Evolutionary conservation across 2,888 invertebrate genomes (phyloP).

Genomic region (Drosophila sordidapex): DNA sequence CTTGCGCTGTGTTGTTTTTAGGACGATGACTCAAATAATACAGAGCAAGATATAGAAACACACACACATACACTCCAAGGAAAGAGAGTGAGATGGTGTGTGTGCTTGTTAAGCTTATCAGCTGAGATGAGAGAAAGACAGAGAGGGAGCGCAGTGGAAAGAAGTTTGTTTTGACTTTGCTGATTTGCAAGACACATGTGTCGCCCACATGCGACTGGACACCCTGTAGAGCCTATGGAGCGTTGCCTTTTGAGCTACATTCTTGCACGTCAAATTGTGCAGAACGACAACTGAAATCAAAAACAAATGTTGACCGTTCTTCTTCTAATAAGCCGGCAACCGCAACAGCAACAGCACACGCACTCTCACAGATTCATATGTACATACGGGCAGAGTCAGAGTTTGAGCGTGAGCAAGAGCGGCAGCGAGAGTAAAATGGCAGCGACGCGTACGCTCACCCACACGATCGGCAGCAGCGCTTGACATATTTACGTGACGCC

Average conservation of each 20-base stretch:
- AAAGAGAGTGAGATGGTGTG: slow-evolving; percentile 4
- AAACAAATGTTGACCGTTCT: slow-evolving; percentile 79
- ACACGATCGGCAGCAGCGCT: slow-evolving; percentile 50
- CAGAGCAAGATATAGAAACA: slow-evolving; percentile 11
- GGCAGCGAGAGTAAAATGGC: slow-evolving; percentile 17
- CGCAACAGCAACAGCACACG: slow-evolving; percentile 27
- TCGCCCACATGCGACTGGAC: slow-evolving; percentile 50
- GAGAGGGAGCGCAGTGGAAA: slow-evolving; percentile 31
- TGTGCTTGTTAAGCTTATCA: slow-evolving; percentile 59
- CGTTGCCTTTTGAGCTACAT: slow-evolving; percentile 59
- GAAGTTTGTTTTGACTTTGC: slow-evolving; percentile 30
- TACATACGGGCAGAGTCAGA: slow-evolving; percentile 9
- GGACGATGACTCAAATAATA: slow-evolving; percentile 74
- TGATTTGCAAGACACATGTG: slow-evolving; percentile 47
- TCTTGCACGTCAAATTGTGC: slow-evolving; percentile 72
- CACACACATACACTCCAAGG: background rate
- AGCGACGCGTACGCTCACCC: slow-evolving; percentile 62
- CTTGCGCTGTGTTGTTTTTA: slow-evolving; percentile 57
- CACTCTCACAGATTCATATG: slow-evolving; percentile 4
- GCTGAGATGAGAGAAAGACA: slow-evolving; percentile 35
- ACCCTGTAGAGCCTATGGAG: slow-evolving; percentile 59
- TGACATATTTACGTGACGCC: slow-evolving; percentile 73
- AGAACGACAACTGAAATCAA: slow-evolving; percentile 63
- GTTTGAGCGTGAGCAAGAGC: slow-evolving; percentile 10
- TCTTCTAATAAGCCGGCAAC: slow-evolving; percentile 66